These are phyloP conservation scores for Peromyscus eremicus DNA, from an alignment of 2,797 vertebrate species.

Conservation along the genomic window DNA sequence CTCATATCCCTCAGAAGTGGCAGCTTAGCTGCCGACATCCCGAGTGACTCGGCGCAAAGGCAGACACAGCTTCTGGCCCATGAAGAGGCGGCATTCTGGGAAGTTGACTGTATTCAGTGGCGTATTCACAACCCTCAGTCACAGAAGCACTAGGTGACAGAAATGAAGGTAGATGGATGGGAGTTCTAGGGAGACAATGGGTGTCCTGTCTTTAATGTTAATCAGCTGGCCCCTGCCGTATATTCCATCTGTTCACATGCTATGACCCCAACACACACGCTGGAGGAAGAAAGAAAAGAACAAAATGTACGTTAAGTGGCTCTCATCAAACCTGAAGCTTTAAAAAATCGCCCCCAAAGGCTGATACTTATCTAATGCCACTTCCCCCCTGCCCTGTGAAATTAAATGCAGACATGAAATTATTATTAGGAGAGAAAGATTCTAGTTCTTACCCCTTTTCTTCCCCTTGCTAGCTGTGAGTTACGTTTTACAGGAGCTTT, in stretches of 20 bases:
- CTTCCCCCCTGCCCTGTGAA: constrained; percentile 20
- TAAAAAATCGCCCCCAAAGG: neutral
- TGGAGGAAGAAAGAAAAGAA: constrained; percentile 41
- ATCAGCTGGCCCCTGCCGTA: constrained; percentile 73
- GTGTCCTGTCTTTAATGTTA: constrained; percentile 75
- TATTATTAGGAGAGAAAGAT: neutral
- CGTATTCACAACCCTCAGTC: constrained; percentile 39
- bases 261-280: constrained; percentile 68
- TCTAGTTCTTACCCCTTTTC: neutral
- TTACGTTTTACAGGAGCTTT: neutral
- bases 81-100: neutral
- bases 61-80: neutral
- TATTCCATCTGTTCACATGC: constrained; percentile 81
- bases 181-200: constrained; percentile 75
- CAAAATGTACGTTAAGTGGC: constrained; percentile 22
- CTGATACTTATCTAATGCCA: neutral
- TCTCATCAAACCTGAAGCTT: neutral
- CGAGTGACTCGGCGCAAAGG: neutral
- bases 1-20: neutral
- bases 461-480: neutral
- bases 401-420: neutral
- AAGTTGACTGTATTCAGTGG: constrained; percentile 34
- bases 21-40: constrained; percentile 20
- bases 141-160: constrained; percentile 70
- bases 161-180: constrained; percentile 79